Evolutionary conservation across 2,888 invertebrate genomes (phyloP).

Genomic region (Drosophila sordidula): DNA sequence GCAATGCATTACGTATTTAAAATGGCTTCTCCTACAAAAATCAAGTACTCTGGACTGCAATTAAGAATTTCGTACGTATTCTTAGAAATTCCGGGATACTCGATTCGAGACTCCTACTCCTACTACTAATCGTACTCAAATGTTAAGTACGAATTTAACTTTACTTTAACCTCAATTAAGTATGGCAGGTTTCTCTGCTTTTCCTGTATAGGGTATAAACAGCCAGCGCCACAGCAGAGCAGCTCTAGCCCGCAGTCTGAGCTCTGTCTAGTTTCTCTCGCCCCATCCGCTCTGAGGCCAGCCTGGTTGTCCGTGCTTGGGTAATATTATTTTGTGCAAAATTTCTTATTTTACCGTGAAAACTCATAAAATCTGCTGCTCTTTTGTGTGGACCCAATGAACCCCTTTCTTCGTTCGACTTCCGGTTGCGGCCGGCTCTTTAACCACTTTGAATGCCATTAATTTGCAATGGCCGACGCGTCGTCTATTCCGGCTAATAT

Average conservation of each 20-base stretch:
- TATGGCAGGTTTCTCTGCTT: too few species aligned
- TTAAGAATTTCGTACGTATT: too few species aligned
- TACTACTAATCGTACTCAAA: too few species aligned
- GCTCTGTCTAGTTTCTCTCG: slow-evolving; percentile 11
- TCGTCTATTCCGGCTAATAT: slow-evolving; percentile 18
- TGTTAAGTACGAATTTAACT: too few species aligned
- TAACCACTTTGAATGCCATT: slow-evolving; percentile 74
- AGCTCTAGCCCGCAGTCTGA: slow-evolving; percentile 21
- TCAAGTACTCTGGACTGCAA: too few species aligned
- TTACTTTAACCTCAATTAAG: too few species aligned
- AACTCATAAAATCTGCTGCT: slow-evolving; percentile 76
- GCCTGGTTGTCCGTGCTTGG: slow-evolving; percentile 13
- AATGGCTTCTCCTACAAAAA: too few species aligned
- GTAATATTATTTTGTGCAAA: slow-evolving; percentile 73
- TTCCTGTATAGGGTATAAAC: background rate
- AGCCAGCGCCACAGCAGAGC: slow-evolving; percentile 7
- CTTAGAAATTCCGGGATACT: too few species aligned
- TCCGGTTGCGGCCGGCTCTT: slow-evolving; percentile 24
- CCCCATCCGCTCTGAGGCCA: background rate
- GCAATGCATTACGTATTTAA: too few species aligned
- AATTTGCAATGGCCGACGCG: slow-evolving; percentile 74
- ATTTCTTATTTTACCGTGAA: slow-evolving; percentile 73
- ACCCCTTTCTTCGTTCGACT: slow-evolving; percentile 43
- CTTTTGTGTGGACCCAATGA: slow-evolving; percentile 72
- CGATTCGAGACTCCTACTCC: too few species aligned